These are phyloP conservation scores for Thymelicus sylvestris DNA, from an alignment of 2,888 invertebrate species.

Conservation along the genomic window DNA sequence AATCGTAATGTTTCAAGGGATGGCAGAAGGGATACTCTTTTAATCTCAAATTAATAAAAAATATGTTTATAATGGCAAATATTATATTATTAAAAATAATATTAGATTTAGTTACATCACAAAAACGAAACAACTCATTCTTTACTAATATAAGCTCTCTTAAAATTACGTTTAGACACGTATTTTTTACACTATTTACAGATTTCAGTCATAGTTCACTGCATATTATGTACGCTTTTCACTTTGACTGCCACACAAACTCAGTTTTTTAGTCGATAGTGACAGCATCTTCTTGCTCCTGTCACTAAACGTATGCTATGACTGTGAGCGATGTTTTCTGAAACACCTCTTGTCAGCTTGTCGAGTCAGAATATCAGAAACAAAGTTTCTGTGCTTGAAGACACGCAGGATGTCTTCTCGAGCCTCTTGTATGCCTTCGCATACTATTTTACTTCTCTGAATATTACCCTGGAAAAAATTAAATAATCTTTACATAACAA, in stretches of 20 bases:
- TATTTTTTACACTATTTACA: conserved; percentile 50
- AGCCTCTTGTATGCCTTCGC: conserved; percentile 96
- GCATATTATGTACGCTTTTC: conserved; percentile 9
- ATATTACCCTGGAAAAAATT: conserved; percentile 91
- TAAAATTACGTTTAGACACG: conserved; percentile 34
- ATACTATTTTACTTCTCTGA: conserved; percentile 96
- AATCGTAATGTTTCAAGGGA: too few relatives aligned
- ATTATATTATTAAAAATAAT: conserved; percentile 54
- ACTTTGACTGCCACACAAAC: conserved; percentile 33
- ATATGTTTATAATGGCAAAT: conserved; percentile 41
- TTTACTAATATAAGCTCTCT: conserved; percentile 38
- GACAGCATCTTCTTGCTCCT: conserved; percentile 38
- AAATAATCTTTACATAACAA: conserved; percentile 5
- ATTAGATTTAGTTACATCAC: conserved; percentile 59
- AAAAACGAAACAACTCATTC: conserved; percentile 66
- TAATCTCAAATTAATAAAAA: conserved; percentile 41
- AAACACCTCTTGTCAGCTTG: conserved; percentile 96
- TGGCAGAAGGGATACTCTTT: too few relatives aligned
- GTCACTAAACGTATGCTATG: conserved; percentile 59
- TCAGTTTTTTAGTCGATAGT: conserved; percentile 35
- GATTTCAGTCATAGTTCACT: conserved; percentile 35
- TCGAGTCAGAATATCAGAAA: conserved; percentile 94
- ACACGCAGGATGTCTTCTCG: conserved; percentile 94
- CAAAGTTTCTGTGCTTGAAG: conserved; percentile 95
- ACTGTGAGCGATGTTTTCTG: conserved; percentile 93